Conservation (phyloP, 2,797 vertebrate species). For the Hybognathus amarus region DNA sequence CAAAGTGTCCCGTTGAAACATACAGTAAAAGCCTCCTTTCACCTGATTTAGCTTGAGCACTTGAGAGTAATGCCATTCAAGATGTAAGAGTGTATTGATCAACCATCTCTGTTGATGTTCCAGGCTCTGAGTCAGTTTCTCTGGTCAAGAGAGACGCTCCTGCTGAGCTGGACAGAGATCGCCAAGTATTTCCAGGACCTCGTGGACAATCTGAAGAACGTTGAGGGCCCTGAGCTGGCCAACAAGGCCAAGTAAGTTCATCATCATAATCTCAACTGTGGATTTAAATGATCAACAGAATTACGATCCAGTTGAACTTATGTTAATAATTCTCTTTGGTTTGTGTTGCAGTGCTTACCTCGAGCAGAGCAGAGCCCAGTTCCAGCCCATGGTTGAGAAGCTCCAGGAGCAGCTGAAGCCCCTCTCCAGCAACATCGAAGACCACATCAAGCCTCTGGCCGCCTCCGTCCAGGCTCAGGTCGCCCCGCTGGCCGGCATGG, state of each 20-base stretch:
- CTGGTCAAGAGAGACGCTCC: slow-evolving; percentile 70
- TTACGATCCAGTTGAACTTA: not conserved
- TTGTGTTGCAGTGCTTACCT: slow-evolving; percentile 66
- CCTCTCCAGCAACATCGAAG: slow-evolving; percentile 61
- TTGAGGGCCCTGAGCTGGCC: slow-evolving; percentile 68
- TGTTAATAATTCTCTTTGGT: not conserved
- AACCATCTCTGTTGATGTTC: slow-evolving; percentile 4
- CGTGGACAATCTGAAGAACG: slow-evolving; percentile 67
- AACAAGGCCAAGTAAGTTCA: slow-evolving; percentile 72
- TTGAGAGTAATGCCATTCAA: slow-evolving; percentile 7
- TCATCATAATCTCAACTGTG: not conserved
- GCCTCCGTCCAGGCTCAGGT: slow-evolving; percentile 61
- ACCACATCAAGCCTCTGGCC: slow-evolving; percentile 65
- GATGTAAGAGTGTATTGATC: slow-evolving; percentile 29
- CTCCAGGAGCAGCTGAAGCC: slow-evolving; percentile 69
- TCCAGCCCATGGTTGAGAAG: slow-evolving; percentile 71
- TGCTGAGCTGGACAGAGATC: slow-evolving; percentile 64
- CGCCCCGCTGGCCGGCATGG: slow-evolving; percentile 46
- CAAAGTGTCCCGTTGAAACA: not conserved
- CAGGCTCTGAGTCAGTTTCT: slow-evolving; percentile 67
- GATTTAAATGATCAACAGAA: not conserved
- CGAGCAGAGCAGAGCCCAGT: slow-evolving; percentile 63
- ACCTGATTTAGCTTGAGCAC: slow-evolving; percentile 16
- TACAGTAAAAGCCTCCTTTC: not conserved
- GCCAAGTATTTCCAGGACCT: slow-evolving; percentile 65